Evolutionary conservation across 92 coral and sea anemone genomes (phyloP).

Genomic region (Pocillopora grandis): DNA sequence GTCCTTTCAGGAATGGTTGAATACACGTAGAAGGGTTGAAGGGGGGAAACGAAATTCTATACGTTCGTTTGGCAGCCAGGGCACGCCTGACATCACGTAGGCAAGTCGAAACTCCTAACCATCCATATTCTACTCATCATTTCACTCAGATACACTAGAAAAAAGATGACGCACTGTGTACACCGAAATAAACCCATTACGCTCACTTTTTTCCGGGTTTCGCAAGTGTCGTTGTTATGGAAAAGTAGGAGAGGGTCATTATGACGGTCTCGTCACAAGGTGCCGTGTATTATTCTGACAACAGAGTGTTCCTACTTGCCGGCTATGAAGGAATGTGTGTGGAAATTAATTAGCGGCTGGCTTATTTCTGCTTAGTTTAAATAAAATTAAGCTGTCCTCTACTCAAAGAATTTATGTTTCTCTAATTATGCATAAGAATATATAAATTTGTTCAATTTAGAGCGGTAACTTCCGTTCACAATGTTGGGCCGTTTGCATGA

Average conservation of each 20-base stretch:
- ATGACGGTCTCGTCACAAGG: not conserved
- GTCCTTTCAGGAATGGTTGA: not conserved
- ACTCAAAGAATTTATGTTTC: too few species aligned
- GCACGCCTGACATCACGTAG: not conserved
- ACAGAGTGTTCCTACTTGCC: not conserved
- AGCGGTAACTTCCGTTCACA: too few species aligned
- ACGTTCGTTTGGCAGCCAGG: not conserved
- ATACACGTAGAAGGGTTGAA: not conserved
- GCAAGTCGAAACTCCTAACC: slow-evolving; percentile 27
- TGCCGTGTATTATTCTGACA: not conserved
- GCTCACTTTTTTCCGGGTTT: not conserved
- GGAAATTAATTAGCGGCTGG: not conserved
- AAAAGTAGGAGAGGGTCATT: not conserved
- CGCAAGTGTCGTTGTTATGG: not conserved
- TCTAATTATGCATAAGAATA: too few species aligned
- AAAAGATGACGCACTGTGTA: not conserved
- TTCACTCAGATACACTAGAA: not conserved
- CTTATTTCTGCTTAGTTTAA: not conserved
- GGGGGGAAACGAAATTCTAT: too few species aligned
- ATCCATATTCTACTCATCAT: not conserved
- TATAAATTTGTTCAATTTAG: too few species aligned
- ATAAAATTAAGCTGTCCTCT: not conserved
- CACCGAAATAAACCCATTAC: not conserved
- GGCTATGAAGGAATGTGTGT: not conserved
- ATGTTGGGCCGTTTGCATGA: too few species aligned